Percentiles rank a stretch among this genome's conserved stretches.
Conservation (phyloP, 2,888 invertebrate genomes). For the Microctonus hyperodae region DNA sequence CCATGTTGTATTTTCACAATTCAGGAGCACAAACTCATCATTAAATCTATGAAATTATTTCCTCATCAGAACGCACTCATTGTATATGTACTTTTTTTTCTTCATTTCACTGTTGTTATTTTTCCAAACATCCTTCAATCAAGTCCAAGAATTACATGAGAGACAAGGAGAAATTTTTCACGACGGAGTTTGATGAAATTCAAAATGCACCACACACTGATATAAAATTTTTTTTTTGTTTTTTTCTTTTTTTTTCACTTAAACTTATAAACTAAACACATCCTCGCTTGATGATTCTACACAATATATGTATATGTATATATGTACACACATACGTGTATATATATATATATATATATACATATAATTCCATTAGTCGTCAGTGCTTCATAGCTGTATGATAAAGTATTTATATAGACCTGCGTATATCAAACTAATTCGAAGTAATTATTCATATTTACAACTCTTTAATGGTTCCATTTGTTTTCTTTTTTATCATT, state of each 20-base stretch:
- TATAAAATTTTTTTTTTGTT: slow-evolving; percentile 61
- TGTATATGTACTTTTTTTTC: neutral
- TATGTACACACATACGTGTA: no score
- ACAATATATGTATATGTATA: no score
- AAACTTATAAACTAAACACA: slow-evolving; percentile 52
- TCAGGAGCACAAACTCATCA: neutral
- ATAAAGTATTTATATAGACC: slow-evolving; percentile 62
- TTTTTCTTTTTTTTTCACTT: slow-evolving; percentile 46
- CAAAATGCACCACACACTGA: slow-evolving; percentile 54
- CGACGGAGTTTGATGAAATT: slow-evolving; percentile 47
- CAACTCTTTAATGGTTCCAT: slow-evolving; percentile 49
- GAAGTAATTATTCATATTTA: slow-evolving; percentile 58
- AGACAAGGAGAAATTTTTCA: slow-evolving; percentile 32
- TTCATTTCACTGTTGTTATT: neutral
- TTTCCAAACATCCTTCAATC: neutral
- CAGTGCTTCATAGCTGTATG: slow-evolving; percentile 54
- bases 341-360: no score
- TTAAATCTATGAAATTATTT: neutral
- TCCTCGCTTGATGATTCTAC: slow-evolving; percentile 43
- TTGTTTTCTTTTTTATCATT: slow-evolving; percentile 43
- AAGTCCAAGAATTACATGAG: neutral
- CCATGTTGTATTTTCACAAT: neutral
- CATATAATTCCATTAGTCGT: slow-evolving; percentile 52
- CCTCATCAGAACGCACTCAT: neutral
- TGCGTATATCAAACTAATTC: slow-evolving; percentile 60